Conservation (phyloP, 2,888 invertebrate species). For the Hermaeophaga mercurialis region DNA sequence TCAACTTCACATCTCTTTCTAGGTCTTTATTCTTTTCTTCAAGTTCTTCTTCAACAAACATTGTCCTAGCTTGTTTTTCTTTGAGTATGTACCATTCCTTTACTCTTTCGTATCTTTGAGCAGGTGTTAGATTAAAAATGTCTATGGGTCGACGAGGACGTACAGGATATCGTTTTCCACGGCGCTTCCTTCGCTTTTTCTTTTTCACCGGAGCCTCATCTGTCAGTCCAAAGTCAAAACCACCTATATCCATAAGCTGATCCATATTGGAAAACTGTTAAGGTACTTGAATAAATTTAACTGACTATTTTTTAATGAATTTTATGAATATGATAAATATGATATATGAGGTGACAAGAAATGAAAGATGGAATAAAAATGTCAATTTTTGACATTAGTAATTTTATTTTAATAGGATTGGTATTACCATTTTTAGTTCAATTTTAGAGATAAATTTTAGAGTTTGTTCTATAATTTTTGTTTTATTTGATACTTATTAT, state of each 20-base stretch:
- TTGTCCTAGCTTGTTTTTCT: background rate
- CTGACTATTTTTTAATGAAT: background rate
- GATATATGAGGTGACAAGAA: background rate
- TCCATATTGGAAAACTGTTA: background rate
- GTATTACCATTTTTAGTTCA: no score
- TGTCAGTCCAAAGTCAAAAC: background rate
- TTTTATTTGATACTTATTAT: no score
- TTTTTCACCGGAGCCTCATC: background rate
- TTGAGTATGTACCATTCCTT: background rate
- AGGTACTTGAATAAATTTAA: background rate
- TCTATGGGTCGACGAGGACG: background rate
- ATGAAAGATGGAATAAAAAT: no score
- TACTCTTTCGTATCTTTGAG: background rate
- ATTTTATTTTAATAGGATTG: no score
- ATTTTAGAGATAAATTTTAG: no score
- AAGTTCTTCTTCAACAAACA: background rate
- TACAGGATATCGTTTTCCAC: background rate
- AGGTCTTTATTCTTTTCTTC: background rate
- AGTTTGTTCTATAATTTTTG: no score
- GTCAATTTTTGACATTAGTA: no score
- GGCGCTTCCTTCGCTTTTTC: background rate
- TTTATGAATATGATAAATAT: background rate
- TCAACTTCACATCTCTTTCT: background rate
- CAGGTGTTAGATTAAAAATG: background rate
- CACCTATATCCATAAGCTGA: background rate